phyloP scores from a whole-genome alignment of 2,113 vertebrate species.

The Helogale parvula region DNA sequence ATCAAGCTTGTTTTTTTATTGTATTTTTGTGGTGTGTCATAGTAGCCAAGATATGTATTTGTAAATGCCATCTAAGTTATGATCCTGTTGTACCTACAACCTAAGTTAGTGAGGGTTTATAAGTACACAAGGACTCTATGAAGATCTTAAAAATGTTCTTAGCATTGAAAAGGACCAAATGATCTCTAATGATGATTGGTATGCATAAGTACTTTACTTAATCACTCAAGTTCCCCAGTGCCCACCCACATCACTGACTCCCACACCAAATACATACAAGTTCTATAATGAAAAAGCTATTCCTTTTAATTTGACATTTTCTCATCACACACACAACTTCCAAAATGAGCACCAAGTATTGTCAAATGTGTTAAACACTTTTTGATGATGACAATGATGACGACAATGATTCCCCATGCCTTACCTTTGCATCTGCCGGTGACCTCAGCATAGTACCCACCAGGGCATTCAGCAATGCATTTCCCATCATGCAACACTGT shows the following conservation, averaged over 20 bases:
- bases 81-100: not conserved
- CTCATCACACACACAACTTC: not conserved
- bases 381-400: not conserved
- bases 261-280: not conserved
- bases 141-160: not conserved
- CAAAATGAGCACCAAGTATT: not conserved
- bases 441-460: constrained; percentile 84
- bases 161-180: not conserved
- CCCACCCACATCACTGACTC: not conserved
- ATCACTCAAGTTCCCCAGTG: not conserved
- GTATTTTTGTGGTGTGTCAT: not conserved
- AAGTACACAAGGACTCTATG: not conserved
- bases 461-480: constrained; percentile 90
- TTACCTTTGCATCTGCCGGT: constrained; percentile 90
- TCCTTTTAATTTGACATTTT: not conserved
- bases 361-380: not conserved
- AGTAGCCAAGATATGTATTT: not conserved
- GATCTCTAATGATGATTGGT: not conserved
- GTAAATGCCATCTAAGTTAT: not conserved
- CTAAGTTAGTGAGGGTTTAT: not conserved
- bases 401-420: not conserved
- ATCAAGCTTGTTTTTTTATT: not conserved
- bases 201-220: not conserved
- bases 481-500: constrained; percentile 87
- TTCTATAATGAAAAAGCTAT: not conserved